These are phyloP conservation scores for Bettongia penicillata DNA, from an alignment of 2,113 vertebrate species.

Conservation along the genomic window DNA sequence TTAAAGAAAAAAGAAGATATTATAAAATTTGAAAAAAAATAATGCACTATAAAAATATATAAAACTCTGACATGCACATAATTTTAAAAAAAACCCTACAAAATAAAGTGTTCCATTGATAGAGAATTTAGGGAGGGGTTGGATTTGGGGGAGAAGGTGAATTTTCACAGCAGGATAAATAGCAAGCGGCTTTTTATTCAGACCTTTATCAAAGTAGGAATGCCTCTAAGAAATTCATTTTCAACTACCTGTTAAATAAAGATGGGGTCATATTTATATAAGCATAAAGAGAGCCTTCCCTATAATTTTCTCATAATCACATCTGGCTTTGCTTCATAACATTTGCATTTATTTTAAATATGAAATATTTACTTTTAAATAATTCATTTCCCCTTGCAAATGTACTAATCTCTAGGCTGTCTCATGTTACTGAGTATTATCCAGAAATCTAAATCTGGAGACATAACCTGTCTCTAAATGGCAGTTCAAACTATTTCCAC, in stretches of 20 bases:
- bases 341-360: slow-evolving; percentile 74
- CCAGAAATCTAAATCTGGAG: slow-evolving; percentile 59
- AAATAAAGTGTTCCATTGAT: neutral
- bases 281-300: slow-evolving; percentile 46
- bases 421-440: slow-evolving; percentile 46
- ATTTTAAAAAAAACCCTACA: neutral
- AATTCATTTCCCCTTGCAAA: slow-evolving; percentile 68
- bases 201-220: slow-evolving; percentile 72
- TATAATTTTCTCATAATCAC: slow-evolving; percentile 73
- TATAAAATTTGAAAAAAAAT: neutral
- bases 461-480: slow-evolving; percentile 46
- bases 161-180: slow-evolving; percentile 65
- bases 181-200: slow-evolving; percentile 67
- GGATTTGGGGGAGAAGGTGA: neutral
- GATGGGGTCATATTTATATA: slow-evolving; percentile 34
- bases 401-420: slow-evolving; percentile 31
- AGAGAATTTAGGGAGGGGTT: neutral
- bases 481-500: slow-evolving; percentile 17
- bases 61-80: neutral
- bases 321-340: slow-evolving; percentile 73
- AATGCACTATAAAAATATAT: neutral
- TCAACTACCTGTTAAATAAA: slow-evolving; percentile 19
- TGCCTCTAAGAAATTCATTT: slow-evolving; percentile 61
- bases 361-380: slow-evolving; percentile 65
- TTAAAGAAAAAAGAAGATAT: slow-evolving; percentile 4